A percentile compares a stretch with the other conserved stretches of the same genome.
Evolutionary conservation across 2,888 invertebrate species (phyloP).

Genomic region (Meliscaeva auricollis): DNA sequence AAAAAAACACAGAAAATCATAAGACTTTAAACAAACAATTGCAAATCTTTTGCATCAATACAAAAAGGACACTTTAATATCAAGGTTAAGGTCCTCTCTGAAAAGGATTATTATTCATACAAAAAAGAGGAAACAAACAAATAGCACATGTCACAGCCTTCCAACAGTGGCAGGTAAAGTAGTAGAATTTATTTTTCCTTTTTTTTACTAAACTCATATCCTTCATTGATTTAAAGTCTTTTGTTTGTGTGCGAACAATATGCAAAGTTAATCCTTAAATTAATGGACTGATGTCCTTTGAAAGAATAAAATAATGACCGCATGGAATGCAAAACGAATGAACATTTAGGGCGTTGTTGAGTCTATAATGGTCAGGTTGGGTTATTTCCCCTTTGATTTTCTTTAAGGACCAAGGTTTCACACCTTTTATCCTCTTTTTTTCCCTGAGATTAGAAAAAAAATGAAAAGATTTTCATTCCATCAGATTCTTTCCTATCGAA

Average conservation of each 20-base stretch:
- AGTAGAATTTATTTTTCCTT: not conserved
- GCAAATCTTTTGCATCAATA: conserved; percentile 24
- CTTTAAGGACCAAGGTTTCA: conserved; percentile 36
- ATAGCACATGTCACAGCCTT: conserved; percentile 67
- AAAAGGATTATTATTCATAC: conserved; percentile 67
- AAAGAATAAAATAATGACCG: conserved; percentile 14
- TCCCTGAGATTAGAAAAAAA: not conserved
- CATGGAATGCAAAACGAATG: conserved; percentile 35
- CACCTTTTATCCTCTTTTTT: conserved; percentile 54
- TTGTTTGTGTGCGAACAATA: conserved; percentile 40
- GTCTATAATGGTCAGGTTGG: conserved; percentile 33
- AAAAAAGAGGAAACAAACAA: conserved; percentile 61
- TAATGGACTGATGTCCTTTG: conserved; percentile 66
- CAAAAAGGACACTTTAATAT: conserved; percentile 47
- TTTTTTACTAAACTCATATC: not conserved
- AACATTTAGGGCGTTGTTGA: conserved; percentile 39
- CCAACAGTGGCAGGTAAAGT: conserved; percentile 65
- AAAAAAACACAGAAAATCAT: conserved; percentile 30
- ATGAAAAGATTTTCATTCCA: conserved; percentile 1
- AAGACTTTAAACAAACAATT: conserved; percentile 52
- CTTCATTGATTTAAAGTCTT: conserved; percentile 24
- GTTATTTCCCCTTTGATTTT: not conserved
- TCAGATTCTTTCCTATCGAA: conserved; percentile 19
- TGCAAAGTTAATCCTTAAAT: conserved; percentile 69
- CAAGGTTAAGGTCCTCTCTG: conserved; percentile 13